Base-by-base conservation (phyloP, 2,113 vertebrate species). In the Octodon degus region DNA sequence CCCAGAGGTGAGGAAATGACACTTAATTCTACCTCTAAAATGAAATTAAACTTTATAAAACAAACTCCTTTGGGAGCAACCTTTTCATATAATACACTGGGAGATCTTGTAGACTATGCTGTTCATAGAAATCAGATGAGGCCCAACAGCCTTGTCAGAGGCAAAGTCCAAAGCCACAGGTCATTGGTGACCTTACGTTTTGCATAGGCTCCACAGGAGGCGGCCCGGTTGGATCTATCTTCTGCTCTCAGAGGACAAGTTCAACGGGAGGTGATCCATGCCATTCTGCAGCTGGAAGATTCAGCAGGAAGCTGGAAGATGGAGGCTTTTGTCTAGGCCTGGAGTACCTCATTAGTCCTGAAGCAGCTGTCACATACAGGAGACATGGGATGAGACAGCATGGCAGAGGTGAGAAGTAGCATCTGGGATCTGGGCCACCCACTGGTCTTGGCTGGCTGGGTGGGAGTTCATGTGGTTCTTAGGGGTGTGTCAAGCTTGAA, bases 401-500 rank as follows among this genome's bases (percentile, higher is more conserved):
- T 1, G 77, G 47, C 43, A 62, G 68, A n/a, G 7, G 60, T 7
- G 7, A 5, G 32, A 60, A 81, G 34, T 2, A 81, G 30, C 76
- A 85, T 85, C 93, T 96, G 92, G 86, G 40, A 25, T 47, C 43
- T 47, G 22, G 0, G 0, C 40, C 47, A 27, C 76, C 34, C 30
- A 7, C 76, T 53, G 74, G 62, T 62, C 76, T 76, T 86, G 43
- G 43, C 68, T 60, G 72, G 27, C 13, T 17, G 14, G 9, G 47
- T 88, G 93, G 50, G 68, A 65, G 37, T 43, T 86, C 86, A 12
- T 74, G 43, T 76, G 84, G 25, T 94, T 93, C 58, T 96, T 76
- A n/a, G 83, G 60, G 80, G 9, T 24, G 2, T 95, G 89, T 67
- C 68, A 84, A 95, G 55, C 76, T 96, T 95, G 95, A 81, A 82